These are phyloP conservation scores for Polyploca ridens DNA, from an alignment of 2,888 invertebrate species.

Conservation along the genomic window DNA sequence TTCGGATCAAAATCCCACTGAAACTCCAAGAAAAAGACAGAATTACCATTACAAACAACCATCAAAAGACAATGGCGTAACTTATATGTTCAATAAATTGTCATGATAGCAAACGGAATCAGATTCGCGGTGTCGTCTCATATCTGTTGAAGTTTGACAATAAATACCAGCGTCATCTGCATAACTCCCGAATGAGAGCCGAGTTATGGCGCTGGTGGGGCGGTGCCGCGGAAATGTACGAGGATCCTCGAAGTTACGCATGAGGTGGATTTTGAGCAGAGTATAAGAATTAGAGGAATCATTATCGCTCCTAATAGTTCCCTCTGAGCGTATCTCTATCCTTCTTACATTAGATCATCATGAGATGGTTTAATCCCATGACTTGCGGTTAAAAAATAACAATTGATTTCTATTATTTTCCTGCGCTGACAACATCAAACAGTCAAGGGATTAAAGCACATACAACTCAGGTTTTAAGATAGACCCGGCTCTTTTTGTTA, in stretches of 20 bases:
- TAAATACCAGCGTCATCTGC: conserved; percentile 80
- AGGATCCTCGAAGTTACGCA: conserved; percentile 10
- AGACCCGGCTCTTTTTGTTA: too few species aligned
- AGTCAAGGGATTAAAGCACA: too few species aligned
- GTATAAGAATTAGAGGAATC: neutral
- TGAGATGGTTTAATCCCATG: too few species aligned
- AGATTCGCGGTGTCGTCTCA: conserved; percentile 80
- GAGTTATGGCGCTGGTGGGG: conserved; percentile 57
- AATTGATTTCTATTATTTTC: too few species aligned
- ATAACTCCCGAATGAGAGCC: conserved; percentile 74
- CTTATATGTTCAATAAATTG: conserved; percentile 75
- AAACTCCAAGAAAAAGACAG: neutral
- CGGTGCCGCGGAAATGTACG: conserved; percentile 54
- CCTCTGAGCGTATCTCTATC: too few species aligned
- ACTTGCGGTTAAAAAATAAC: too few species aligned
- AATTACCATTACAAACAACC: conserved; percentile 12
- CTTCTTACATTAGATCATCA: too few species aligned
- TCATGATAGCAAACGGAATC: conserved; percentile 74
- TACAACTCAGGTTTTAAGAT: too few species aligned
- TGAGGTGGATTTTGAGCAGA: conserved; percentile 26
- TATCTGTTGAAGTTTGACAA: conserved; percentile 81
- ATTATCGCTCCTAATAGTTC: too few species aligned
- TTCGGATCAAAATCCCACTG: too few species aligned
- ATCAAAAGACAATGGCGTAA: conserved; percentile 28
- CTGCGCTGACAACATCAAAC: too few species aligned